A percentile compares a stretch with the other conserved stretches of the same genome.
phyloP scores from a whole-genome alignment of 2,797 vertebrate genomes.

The Oreortyx pictus region DNA sequence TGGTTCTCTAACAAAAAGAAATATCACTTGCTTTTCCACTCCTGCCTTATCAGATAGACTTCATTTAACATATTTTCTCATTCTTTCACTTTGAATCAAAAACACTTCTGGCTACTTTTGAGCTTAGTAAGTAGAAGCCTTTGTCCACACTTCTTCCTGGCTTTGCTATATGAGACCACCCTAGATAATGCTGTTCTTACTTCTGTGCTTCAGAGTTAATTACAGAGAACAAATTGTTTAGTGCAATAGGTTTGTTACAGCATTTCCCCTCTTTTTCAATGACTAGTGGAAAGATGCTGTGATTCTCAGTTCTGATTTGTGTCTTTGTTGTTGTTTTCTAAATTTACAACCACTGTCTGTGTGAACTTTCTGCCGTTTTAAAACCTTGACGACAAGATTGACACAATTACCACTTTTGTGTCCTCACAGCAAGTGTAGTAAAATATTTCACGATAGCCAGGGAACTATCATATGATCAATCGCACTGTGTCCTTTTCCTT shows the following conservation, averaged over 20 bases:
- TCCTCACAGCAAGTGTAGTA: neutral
- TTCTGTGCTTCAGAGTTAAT: neutral
- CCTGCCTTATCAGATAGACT: neutral
- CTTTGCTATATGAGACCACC: neutral
- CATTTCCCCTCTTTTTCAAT: neutral
- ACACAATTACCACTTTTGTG: neutral
- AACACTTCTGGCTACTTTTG: fast-evolving
- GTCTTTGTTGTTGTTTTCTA: too few relatives aligned
- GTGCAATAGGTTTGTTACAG: neutral
- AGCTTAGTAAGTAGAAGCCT: neutral
- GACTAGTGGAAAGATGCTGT: neutral
- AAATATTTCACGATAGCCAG: neutral
- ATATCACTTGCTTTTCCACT: neutral
- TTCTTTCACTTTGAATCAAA: neutral
- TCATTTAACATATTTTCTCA: neutral
- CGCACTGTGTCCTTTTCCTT: conserved; percentile 15
- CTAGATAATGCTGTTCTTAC: neutral
- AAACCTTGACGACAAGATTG: neutral
- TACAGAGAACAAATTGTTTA: neutral
- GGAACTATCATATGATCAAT: neutral
- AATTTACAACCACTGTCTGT: neutral
- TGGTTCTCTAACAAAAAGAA: neutral
- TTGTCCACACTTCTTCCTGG: neutral
- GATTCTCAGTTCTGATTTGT: neutral
- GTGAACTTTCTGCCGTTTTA: conserved; percentile 21